Base-by-base conservation (phyloP, 2,113 vertebrate species). In the Petromus typicus region DNA sequence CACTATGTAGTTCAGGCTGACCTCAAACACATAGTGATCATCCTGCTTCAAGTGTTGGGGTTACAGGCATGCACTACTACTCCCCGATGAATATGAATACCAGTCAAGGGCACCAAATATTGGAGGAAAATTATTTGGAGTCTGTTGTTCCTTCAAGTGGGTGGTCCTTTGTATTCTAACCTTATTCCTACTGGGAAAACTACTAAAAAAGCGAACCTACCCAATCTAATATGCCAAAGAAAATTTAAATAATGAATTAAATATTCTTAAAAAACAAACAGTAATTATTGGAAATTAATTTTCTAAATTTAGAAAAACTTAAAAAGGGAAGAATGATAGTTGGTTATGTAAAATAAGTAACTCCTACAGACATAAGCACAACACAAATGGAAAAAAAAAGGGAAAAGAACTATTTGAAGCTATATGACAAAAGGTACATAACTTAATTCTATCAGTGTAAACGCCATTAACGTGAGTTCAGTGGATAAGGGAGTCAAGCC, bases 281-380 rank as follows among this genome's bases (percentile, higher is more conserved):
- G 10, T 20, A 51, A 86, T 17, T 76, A 40, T 40, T 83, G 40
- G n/a, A 83, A 23, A 25, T 86, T 75, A 95, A 73, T 10, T 66
- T 86, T 64, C 43, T 86, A 73, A 81, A 86, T 37, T 56, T 83
- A 67, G 30, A 88, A 92, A 61, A 92, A 67, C 76, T 84, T 51
- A n/a, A 69, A 91, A n/a, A 88, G 27, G 86, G 40, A 75, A 34
- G 10, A 88, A 69, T 34, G 59, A 48, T 22, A 78, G 40, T 86
- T 79, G 34, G 18, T 78, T 90, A 71, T 34, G 18, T 48, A 88
- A 88, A 87, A 9, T 80, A 16, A 67, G 20, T 61, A 63, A 80
- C 43, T 69, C 84, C n/a, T 95, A 16, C 75, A 92, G 20, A 83
- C 63, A 67, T 67, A 67, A n/a, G 16, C 66, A 67, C 17, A n/a